Percentiles rank a stretch among this genome's conserved stretches.
Evolutionary conservation across 2,797 vertebrate genomes (phyloP).

Genomic region (Spinus pinus): DNA sequence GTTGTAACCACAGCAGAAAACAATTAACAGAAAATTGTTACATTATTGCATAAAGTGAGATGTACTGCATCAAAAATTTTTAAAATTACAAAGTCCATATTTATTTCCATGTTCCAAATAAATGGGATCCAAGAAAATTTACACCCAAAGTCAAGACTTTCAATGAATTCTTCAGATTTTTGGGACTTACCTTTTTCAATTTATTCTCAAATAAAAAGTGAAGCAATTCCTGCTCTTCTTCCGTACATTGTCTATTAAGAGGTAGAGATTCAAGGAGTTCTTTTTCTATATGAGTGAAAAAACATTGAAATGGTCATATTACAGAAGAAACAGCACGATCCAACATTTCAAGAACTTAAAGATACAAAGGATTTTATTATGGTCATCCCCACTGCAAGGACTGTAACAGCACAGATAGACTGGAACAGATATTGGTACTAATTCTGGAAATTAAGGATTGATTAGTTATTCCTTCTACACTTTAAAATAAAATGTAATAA

Average conservation of each 20-base stretch:
- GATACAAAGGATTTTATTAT: not conserved
- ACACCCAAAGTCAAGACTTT: not conserved
- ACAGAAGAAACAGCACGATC: not conserved
- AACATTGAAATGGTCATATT: not conserved
- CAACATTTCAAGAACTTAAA: not conserved
- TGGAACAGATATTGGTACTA: not conserved
- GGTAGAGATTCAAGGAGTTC: conserved; percentile 84
- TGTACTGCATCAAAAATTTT: not conserved
- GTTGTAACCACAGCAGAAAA: not conserved
- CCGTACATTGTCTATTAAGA: conserved; percentile 86
- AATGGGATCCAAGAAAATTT: not conserved
- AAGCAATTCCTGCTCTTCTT: conserved; percentile 92
- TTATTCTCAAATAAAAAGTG: conserved; percentile 98
- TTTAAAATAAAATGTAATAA: not conserved
- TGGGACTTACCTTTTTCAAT: conserved; percentile 89
- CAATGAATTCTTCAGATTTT: not conserved
- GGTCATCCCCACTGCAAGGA: not conserved
- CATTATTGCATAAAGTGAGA: not conserved
- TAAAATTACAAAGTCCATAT: not conserved
- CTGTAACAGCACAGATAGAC: not conserved
- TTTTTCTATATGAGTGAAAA: conserved; percentile 77
- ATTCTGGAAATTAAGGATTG: not conserved
- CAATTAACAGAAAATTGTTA: not conserved
- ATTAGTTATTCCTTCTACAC: not conserved
- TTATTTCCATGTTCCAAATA: not conserved